These are phyloP conservation scores for Lepidostoma basale DNA, from an alignment of 1,140 invertebrate genomes.

Conservation along the genomic window DNA sequence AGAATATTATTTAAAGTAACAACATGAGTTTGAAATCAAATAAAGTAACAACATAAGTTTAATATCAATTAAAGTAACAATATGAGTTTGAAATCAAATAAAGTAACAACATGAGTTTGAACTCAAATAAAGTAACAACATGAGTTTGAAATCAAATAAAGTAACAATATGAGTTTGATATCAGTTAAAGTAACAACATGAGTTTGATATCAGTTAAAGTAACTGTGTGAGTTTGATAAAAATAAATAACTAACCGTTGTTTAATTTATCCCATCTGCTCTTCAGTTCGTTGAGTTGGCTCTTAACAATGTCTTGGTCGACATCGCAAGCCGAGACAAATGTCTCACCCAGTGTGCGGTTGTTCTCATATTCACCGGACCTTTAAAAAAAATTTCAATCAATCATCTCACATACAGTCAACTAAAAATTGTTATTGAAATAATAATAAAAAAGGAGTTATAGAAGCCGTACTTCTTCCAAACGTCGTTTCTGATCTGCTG, in stretches of 20 bases:
- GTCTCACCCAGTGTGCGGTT: constrained; percentile 84
- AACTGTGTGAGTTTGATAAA: constrained; percentile 7
- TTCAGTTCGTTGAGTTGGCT: constrained; percentile 81
- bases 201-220: no score
- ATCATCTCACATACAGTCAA: background rate
- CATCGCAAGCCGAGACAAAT: constrained; percentile 83
- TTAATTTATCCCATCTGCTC: constrained; percentile 88
- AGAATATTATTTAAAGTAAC: background rate
- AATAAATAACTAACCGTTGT: constrained; percentile 68
- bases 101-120: no score
- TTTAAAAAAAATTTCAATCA: constrained; percentile 47
- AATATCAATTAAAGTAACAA: no score
- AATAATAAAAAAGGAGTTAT: no score
- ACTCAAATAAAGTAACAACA: no score
- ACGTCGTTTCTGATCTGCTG: constrained; percentile 91
- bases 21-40: no score
- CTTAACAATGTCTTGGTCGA: constrained; percentile 88
- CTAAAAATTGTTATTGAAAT: background rate
- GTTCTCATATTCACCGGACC: constrained; percentile 91
- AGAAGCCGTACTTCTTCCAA: constrained; percentile 70
- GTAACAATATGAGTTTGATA: no score
- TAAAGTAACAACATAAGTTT: background rate
- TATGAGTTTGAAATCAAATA: no score
- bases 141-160: no score
- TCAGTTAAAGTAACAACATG: no score